Conservation (phyloP, 2,797 vertebrate species). For the Trematomus bernacchii region DNA sequence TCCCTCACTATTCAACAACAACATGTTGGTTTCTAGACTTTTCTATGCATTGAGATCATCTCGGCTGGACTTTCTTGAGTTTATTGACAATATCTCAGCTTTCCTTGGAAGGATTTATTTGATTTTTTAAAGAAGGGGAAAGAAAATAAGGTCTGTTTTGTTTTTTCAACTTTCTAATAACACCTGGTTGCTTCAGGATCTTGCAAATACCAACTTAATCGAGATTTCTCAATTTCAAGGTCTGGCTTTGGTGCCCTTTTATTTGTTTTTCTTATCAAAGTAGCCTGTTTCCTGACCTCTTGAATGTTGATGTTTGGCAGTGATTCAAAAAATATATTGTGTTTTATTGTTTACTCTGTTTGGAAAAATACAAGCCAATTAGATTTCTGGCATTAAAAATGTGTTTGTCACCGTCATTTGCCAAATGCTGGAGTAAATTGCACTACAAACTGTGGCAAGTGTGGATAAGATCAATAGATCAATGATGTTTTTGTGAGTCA, state of each 20-base stretch:
- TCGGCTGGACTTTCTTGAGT: background rate
- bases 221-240: too few relatives aligned
- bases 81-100: background rate
- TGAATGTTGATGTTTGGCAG: background rate
- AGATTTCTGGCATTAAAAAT: background rate
- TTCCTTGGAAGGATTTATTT: background rate
- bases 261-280: too few relatives aligned
- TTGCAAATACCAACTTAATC: background rate
- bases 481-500: background rate
- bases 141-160: background rate
- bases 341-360: too few relatives aligned
- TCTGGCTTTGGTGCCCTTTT: too few relatives aligned
- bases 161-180: background rate
- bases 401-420: background rate
- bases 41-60: background rate
- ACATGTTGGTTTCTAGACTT: slow-evolving; percentile 44
- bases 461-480: background rate
- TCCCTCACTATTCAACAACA: slow-evolving; percentile 34
- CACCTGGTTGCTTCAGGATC: background rate
- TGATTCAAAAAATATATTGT: background rate
- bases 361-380: background rate
- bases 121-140: background rate
- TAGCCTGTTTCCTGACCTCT: background rate
- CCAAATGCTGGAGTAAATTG: background rate
- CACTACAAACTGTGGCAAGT: background rate